Conservation (phyloP, 2,888 invertebrate genomes). For the Lycaena phlaeas region DNA sequence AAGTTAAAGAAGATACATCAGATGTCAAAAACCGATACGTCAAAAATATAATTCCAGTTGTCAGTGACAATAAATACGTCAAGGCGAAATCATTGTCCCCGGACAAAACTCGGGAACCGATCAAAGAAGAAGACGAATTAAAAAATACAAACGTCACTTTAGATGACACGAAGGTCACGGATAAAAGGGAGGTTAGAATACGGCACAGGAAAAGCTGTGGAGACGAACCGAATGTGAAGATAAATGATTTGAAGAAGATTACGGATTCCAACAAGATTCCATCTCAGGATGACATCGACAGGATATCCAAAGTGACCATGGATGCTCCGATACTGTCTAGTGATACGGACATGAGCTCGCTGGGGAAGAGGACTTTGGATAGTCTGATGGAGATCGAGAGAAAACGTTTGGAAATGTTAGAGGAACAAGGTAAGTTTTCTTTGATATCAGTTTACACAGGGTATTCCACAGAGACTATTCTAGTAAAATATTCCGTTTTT, state of each 20-base stretch:
- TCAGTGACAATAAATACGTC: conserved; percentile 53
- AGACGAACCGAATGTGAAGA: conserved; percentile 48
- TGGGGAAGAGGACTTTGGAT: conserved; percentile 85
- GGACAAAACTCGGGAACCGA: conserved; percentile 41
- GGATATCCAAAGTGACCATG: conserved; percentile 90
- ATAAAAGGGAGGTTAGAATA: conserved; percentile 21
- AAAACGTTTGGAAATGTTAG: conserved; percentile 87
- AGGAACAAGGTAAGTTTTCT: conserved; percentile 83
- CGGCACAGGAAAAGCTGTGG: conserved; percentile 63
- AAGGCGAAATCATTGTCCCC: conserved; percentile 59
- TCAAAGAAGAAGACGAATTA: conserved; percentile 33
- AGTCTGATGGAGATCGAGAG: conserved; percentile 92
- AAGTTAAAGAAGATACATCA: conserved; percentile 19
- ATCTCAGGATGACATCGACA: conserved; percentile 89
- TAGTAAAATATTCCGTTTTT: too few species aligned
- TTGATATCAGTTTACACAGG: too few species aligned
- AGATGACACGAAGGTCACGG: conserved; percentile 1
- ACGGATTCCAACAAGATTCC: conserved; percentile 69
- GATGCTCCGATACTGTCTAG: conserved; percentile 84
- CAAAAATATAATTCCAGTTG: conserved; percentile 45
- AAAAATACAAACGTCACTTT: not conserved
- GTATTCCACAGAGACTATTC: too few species aligned
- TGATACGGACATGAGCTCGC: conserved; percentile 76
- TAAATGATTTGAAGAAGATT: conserved; percentile 41
- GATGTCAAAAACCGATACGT: conserved; percentile 49